Conservation (phyloP, 2,888 invertebrate species). For the Calliphora vomitoria region DNA sequence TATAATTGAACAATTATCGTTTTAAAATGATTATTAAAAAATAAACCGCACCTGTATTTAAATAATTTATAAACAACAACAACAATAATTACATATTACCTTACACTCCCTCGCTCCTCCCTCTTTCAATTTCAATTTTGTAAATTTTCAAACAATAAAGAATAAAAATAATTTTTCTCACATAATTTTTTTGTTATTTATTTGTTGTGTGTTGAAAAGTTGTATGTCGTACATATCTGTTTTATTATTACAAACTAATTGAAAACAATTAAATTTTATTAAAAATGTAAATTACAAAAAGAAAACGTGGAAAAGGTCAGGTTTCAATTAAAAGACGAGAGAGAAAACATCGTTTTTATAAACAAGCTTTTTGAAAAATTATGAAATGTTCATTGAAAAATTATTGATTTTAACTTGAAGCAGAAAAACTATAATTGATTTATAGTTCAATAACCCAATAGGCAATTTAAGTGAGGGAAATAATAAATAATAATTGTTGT, state of each 20-base stretch:
- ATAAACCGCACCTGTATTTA: conserved; percentile 4
- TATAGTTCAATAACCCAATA: conserved; percentile 41
- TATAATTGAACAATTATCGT: not conserved
- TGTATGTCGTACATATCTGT: not conserved
- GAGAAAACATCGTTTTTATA: not conserved
- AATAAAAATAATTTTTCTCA: conserved; percentile 35
- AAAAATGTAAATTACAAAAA: conserved; percentile 62
- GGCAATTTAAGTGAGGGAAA: not conserved
- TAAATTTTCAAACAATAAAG: conserved; percentile 14
- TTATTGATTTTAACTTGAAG: conserved; percentile 51
- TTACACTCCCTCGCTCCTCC: not conserved
- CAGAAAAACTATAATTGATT: conserved; percentile 45
- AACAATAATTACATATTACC: not conserved
- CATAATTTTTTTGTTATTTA: conserved; percentile 41
- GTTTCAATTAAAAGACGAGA: conserved; percentile 50
- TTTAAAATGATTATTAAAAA: conserved; percentile 5
- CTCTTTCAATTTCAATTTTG: not conserved
- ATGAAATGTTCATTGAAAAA: conserved; percentile 13
- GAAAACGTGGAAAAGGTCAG: conserved; percentile 68
- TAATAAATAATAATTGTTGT: not conserved
- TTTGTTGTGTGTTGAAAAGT: too few relatives aligned
- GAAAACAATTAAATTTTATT: conserved; percentile 70
- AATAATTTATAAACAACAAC: not conserved
- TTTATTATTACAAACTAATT: conserved; percentile 63
- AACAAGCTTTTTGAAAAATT: not conserved